A percentile compares a stretch with the other conserved stretches of the same genome.
These are phyloP conservation scores for Microtus agrestis DNA, from an alignment of 2,797 vertebrate genomes.

Conservation along the genomic window DNA sequence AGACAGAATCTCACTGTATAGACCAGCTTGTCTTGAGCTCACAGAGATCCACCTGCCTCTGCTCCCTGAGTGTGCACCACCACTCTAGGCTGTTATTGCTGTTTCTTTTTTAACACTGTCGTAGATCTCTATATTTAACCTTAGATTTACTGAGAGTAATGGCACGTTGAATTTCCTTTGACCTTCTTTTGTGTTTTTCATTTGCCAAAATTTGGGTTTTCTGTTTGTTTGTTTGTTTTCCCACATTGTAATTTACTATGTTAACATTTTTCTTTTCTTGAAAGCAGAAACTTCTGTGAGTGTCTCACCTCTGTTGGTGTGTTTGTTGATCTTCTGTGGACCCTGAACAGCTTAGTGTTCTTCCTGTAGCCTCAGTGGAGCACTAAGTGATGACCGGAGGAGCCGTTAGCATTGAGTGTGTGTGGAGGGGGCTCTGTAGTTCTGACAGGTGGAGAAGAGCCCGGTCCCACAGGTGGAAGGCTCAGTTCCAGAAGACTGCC, in stretches of 20 bases:
- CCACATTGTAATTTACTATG: not conserved
- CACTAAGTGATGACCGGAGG: not conserved
- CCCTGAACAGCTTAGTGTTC: not conserved
- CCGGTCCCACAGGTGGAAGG: not conserved
- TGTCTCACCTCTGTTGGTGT: not conserved
- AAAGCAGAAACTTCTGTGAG: not conserved
- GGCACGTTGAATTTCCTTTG: not conserved
- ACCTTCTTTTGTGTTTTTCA: constrained; percentile 43
- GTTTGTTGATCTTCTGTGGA: not conserved
- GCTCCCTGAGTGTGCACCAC: not conserved
- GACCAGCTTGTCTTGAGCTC: not conserved
- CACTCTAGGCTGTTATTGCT: not conserved
- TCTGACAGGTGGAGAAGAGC: not conserved
- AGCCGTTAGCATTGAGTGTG: not conserved
- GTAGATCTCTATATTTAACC: not conserved
- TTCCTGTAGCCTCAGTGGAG: not conserved
- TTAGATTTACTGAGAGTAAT: constrained; percentile 32
- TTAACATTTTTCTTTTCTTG: constrained; percentile 1
- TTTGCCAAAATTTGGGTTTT: not conserved
- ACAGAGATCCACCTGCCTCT: not conserved
- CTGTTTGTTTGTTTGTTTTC: not conserved
- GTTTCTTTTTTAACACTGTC: not conserved
- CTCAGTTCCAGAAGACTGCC: not conserved
- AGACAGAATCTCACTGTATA: not conserved
- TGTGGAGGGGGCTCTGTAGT: not conserved